Evolutionary conservation across 2,888 invertebrate genomes (phyloP), one percentile per base, ranked within the genome.

Genomic region (Listrodromus nycthemerus): DNA sequence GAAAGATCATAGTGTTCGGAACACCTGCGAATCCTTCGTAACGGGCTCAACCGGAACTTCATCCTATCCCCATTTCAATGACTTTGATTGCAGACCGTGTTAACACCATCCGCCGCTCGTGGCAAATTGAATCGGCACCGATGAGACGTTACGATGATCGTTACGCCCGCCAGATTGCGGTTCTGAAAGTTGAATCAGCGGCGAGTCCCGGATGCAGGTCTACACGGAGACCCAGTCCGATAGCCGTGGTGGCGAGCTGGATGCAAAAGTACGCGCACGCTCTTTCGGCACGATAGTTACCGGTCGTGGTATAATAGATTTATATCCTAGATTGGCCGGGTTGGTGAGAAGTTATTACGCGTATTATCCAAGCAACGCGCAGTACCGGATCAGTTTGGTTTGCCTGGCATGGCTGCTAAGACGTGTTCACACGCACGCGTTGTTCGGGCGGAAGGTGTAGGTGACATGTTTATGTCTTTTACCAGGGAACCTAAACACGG

Each of bases 261-360:
- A 58, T 27, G 58, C 4, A 58, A 58, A 58, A 24, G 24, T 58
- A 24, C 6, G 13, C 13, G n/a, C n/a, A 30, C n/a, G 16, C 6
- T 6, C 27, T 16, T 58, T 27, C 6, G 27, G 58, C n/a, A 30
- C 7, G 27, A 30, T 16, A 4, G 30, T n/a, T 21, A 24, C 16
- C 27, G 27, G 16, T 6, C 30, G 58, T 58, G 30, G 2, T 58
- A 27, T 58, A 24, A 50, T 58, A 27, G 58, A 58, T 58, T 10
- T 58, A 27, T 33, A 27, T 61, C 19, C 19, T 45, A 70, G 73
- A 73, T 30, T 41, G 45, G 73, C 24, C n/a, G 48, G 50, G 74
- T 48, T 74, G 63, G 19, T 13, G 63, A 74, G 48, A 6, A 48
- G 74, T 19, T 6, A 58, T 24, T 27, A 24, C 33, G 30, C 45